Evolutionary conservation across 2,797 vertebrate genomes (phyloP), one percentile per base, ranked within the genome.

Genomic region (Labroides dimidiatus): DNA sequence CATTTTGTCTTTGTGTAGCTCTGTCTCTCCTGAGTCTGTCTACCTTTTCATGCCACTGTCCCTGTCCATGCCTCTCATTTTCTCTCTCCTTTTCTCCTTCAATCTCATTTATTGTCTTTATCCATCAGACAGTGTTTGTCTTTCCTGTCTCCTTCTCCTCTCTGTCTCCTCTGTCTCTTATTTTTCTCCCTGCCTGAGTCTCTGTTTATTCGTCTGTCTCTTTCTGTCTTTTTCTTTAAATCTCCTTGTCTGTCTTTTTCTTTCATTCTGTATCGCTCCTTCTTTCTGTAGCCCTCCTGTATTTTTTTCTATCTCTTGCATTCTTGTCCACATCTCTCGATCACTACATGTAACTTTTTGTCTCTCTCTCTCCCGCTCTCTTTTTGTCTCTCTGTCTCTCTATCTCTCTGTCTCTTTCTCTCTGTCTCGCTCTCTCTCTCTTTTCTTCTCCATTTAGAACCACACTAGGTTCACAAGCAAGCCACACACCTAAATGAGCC

Each of bases 401-500:
- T 21, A 5, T 48, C 20, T 23, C 1, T 49, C 2, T 49, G 21
- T 49, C 4, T 50, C 15, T 24, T 23, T 27, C 23, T 27, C n/a
- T 12, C 12, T 17, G 10, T 7, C 60, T 13, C 41, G 50, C 23
- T 12, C 58, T 64, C 11, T 66, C 10, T 27, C 75, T 75, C 4
- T 13, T 39, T 39, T 39, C 13, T 39, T 39, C 13, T 39, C 13
- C 13, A 3, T 39, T 39, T 39, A 39, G 66, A 77, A 68, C 75
- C 67, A 62, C 72, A 69, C 27, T 45, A 56, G 52, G 55, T 72
- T 80, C 74, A 80, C 52, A 47, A 73, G 66, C 60, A 62, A 69
- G 50, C 75, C 66, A 55, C 80, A 74, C 36, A 69, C 63, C 75
- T 77, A 83, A 90, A 89, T 77, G 84, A 85, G 82, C 56, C 58